Evolutionary conservation across 2,113 vertebrate genomes (phyloP), one percentile per base, ranked within the genome.

Genomic region (Oxygymnocypris stewartii): DNA sequence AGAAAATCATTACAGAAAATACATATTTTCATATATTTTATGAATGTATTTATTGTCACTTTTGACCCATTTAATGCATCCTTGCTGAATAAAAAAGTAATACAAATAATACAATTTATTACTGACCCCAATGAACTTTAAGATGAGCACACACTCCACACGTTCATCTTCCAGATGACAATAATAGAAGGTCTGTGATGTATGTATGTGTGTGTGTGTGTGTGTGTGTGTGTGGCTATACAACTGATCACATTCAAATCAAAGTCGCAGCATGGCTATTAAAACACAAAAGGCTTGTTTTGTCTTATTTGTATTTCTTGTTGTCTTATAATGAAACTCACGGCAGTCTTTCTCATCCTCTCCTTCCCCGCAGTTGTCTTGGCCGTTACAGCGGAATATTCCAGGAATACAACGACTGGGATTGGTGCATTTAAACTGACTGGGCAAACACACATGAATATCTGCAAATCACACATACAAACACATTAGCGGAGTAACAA

Each of bases 331-430:
- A 74, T 73, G 8, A 67, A 69, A 95, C 98, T 97, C 86, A 99
- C 98, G 98, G 76, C 98, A 99, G 91, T 99, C 97, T 84, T 96
- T 96, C 94, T 99, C 98, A 0, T 99, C 98, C 90, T 99, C 98
- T 59, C 97, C 97, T 0, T 98, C 97, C 0, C 97, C 97, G 0
- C 98, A 99, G 94, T 99, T 99, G 92, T 99, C 97, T 92, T 99
- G 98, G 0, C 98, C 97, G 0, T 99, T 99, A 93, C 98, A 99
- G 73, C 98, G 97, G 95, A 99, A 99, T 88, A 99, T 99, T 25
- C 97, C 97, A 0, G 98, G 98, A 87, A 99, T 99, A 82, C 98
- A 99, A 91, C 97, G 97, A 86, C 97, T 98, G 75, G 97, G 97
- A 88, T 97, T 94, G 88, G 94, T 94, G 90, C 97, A 99, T 85